Conservation (phyloP, 2,113 vertebrate genomes). For the Montifringilla adamsi region DNA sequence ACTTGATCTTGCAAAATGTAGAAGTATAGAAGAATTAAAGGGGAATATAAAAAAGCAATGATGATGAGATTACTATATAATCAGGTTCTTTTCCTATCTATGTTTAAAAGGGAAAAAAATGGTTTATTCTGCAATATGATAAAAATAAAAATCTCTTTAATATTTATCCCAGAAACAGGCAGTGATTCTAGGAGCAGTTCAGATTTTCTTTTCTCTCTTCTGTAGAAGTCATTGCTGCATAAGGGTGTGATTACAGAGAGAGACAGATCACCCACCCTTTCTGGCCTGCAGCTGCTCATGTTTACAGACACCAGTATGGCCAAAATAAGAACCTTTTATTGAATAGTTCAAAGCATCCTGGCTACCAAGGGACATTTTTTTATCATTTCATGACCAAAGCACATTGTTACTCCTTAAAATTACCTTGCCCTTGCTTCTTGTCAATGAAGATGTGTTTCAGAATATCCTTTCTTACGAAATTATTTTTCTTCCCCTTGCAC, state of each 20-base stretch:
- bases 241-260: not conserved
- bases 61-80: not conserved
- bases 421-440: not conserved
- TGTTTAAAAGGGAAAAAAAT: not conserved
- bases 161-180: not conserved
- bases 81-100: no score
- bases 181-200: not conserved
- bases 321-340: not conserved
- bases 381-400: not conserved
- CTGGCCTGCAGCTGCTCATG: not conserved
- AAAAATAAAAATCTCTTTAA: not conserved
- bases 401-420: not conserved
- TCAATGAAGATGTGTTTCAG: not conserved
- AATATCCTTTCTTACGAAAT: not conserved
- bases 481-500: not conserved
- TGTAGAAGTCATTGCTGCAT: not conserved
- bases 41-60: not conserved
- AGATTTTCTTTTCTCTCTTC: not conserved
- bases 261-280: not conserved
- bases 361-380: not conserved
- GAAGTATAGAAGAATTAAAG: not conserved
- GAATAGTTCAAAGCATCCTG: not conserved
- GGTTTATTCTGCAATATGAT: not conserved
- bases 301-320: not conserved
- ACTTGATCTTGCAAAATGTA: not conserved